Evolutionary conservation across 2,888 invertebrate species (phyloP), one percentile per base, ranked within the genome.

Genomic region (Pyrochroa serraticornis): DNA sequence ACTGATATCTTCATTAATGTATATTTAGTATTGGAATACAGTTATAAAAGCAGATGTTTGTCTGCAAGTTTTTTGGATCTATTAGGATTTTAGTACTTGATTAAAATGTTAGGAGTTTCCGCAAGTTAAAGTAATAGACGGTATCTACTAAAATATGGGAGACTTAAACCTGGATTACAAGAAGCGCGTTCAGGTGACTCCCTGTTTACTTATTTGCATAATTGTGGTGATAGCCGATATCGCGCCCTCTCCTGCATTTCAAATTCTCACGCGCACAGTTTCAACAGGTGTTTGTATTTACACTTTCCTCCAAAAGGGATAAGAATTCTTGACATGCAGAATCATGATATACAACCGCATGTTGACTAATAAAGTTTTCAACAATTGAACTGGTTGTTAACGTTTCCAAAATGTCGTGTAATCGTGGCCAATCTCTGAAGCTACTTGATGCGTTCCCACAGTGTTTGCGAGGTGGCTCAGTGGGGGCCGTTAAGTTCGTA

Each of bases 251-350:
- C 37, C 37, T 36, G 13, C 35, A 48, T 45, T 56, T 49, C 30
- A 32, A 38, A 34, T 56, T 56, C 56, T 45, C 56, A 56, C 56
- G 56, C 38, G 10, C 44, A 46, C n/a, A 44, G 37, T 33, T 36
- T 53, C 55, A 49, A 45, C 56, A 56, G 56, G 56, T 56, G 56
- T 56, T 44, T 56, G 33, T 49, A 38, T 47, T 47, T 55, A 47
- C 46, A 43, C 30, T 42, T 39, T 39, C 39, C 45, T 45, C 33
- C 46, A 36, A 37, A 48, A 46, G 37, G 32, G 54, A 54, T 48
- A 54, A 54, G 42, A 47, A 31, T 54, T 45, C 13, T 36, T 48
- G 44, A 52, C 13, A 10, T 49, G 35, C 34, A 38, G 39, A 55
- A 36, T 37, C 31, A 44, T 37, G 50, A 56, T 45, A 56, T 38